Percentiles rank a stretch among this genome's conserved stretches.
Conservation (phyloP, 1,140 invertebrate genomes). For the Homalodisca vitripennis region DNA sequence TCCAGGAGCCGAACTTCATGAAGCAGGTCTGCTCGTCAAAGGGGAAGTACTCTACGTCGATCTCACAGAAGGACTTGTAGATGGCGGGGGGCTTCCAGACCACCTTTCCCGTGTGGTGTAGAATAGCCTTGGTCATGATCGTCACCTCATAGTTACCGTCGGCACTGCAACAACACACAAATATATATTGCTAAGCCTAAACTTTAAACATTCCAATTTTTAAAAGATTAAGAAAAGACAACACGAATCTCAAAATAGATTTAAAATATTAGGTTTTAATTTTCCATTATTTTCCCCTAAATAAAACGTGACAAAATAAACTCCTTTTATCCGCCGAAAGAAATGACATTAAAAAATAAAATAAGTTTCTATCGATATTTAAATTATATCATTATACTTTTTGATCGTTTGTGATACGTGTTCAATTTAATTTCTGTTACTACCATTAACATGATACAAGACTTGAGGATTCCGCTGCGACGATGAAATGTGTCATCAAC, state of each 20-base stretch:
- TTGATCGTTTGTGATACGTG: too few species aligned
- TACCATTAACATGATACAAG: too few species aligned
- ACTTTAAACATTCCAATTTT: not conserved
- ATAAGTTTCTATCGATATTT: too few species aligned
- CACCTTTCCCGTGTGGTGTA: constrained; percentile 90
- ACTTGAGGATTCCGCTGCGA: too few species aligned
- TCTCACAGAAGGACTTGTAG: constrained; percentile 97
- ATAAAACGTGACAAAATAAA: too few species aligned
- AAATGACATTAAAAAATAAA: too few species aligned
- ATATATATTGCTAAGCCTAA: not conserved
- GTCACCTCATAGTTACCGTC: constrained; percentile 98
- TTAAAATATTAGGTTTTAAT: not conserved
- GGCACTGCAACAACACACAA: constrained; percentile 71
- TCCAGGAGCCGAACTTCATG: constrained; percentile 97
- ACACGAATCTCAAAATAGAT: not conserved
- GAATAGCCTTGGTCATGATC: constrained; percentile 94
- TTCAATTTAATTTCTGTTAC: too few species aligned
- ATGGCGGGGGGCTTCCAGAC: constrained; percentile 97
- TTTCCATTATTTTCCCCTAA: not conserved
- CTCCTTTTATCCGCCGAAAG: too few species aligned
- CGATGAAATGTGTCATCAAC: too few species aligned
- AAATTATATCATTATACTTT: too few species aligned
- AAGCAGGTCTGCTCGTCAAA: constrained; percentile 95
- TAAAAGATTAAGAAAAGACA: too few species aligned
- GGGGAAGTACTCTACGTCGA: constrained; percentile 95